Base-by-base conservation (phyloP, 2,113 vertebrate genomes). In the Lepus timidus region DNA sequence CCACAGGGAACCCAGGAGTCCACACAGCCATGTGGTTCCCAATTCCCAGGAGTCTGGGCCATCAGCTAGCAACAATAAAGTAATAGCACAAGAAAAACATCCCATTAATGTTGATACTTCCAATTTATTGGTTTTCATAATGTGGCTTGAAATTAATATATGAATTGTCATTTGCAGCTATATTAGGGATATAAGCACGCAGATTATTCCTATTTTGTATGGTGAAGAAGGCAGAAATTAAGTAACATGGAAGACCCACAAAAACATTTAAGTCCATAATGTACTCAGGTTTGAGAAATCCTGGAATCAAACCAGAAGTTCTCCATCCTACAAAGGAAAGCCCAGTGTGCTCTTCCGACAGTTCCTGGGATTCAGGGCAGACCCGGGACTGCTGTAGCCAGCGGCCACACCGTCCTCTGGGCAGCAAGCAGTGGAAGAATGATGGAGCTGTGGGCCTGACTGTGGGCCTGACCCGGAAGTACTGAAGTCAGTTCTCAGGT, bases 111-210 rank as follows among this genome's bases (percentile, higher is more conserved):
- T 5, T 39, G 39, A 39, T 39, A 5, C 39, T 39, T 39, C 4
- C 4, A 39, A 39, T 39, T 39, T 16, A 55, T 8, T 76, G 39
- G 17, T 52, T 88, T 70, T 87, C 55, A 5, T 12, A 39, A 17
- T 94, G 64, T 64, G 36, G 31, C 58, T 70, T 65, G 14, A 90
- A 95, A 93, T 71, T 88, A 84, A 65, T 58, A 64, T 79, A 58
- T 39, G 70, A 90, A 81, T 25, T 82, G 11, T 25, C 67, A 87
- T 85, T 88, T 31, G 61, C 55, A 76, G 39, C 29, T 90, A 3
- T 29, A 68, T n/a, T 17, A 86, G 29, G 2, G 64, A 33, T 79
- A 39, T 49, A 68, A 62, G 25, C 7, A 75, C 6, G 67, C 25
- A 70, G 19, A 33, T 25, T 71, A 70, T 6, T 74, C 51, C 31